Evolutionary conservation across 2,113 vertebrate species (phyloP).

Genomic region (Passerina amoena): DNA sequence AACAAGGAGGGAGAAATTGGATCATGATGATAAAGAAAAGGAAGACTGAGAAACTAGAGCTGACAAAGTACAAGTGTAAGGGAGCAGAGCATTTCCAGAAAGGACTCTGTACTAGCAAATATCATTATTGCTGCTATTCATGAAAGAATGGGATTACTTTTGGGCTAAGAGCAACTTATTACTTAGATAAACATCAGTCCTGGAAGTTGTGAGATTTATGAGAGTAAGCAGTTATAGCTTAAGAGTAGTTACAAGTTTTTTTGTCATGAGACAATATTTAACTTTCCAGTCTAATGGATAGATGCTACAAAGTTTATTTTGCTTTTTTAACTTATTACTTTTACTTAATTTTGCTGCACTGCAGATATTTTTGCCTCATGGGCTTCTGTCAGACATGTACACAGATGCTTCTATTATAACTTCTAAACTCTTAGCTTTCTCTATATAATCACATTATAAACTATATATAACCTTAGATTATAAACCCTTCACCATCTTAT

Average conservation of each 20-base stretch:
- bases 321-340: not conserved
- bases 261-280: not conserved
- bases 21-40: not conserved
- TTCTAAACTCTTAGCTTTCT: not conserved
- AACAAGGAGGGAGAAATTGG: not conserved
- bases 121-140: not conserved
- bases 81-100: not conserved
- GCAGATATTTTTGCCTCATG: not conserved
- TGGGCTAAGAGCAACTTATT: not conserved
- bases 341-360: not conserved
- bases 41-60: not conserved
- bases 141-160: not conserved
- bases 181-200: not conserved
- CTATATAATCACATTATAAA: not conserved
- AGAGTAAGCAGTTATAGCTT: not conserved
- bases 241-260: not conserved
- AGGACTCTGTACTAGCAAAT: not conserved
- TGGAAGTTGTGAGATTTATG: not conserved
- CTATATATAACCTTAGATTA: not conserved
- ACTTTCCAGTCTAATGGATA: not conserved
- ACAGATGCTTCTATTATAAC: not conserved
- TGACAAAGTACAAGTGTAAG: not conserved
- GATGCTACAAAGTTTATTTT: not conserved
- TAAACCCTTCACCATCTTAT: not conserved
- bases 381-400: not conserved